These are phyloP conservation scores for Coluber constrictor DNA, from an alignment of 2,797 vertebrate genomes.

Conservation along the genomic window DNA sequence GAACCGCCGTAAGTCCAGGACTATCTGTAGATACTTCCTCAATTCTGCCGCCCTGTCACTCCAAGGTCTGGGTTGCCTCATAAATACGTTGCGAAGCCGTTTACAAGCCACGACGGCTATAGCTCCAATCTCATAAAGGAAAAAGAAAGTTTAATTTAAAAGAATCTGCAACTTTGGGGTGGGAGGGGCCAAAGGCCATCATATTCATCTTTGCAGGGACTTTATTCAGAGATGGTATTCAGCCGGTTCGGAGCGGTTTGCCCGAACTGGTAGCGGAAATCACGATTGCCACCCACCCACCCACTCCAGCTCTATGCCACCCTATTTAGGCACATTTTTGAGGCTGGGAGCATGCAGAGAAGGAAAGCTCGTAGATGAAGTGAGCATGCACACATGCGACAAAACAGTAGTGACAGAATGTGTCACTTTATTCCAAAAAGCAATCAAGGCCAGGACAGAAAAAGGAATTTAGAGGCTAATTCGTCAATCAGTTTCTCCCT, in stretches of 20 bases:
- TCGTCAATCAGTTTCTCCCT: background rate
- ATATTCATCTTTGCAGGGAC: background rate
- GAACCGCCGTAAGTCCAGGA: too few relatives aligned
- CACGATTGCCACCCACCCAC: too few relatives aligned
- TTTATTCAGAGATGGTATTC: background rate
- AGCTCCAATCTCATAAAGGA: background rate
- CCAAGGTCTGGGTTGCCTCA: background rate
- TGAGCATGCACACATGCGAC: too few relatives aligned
- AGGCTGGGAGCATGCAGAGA: too few relatives aligned
- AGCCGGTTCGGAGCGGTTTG: too few relatives aligned
- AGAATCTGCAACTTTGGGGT: background rate
- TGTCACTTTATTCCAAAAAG: background rate
- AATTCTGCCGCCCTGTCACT: background rate
- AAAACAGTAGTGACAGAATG: too few relatives aligned
- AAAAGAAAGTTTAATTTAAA: background rate
- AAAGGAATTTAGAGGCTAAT: background rate
- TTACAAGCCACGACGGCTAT: background rate
- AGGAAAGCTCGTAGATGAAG: too few relatives aligned
- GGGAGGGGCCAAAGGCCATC: background rate
- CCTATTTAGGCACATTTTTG: too few relatives aligned
- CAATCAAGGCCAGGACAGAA: background rate
- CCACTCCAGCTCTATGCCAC: too few relatives aligned
- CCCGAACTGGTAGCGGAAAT: too few relatives aligned
- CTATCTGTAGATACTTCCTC: background rate
- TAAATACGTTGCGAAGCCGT: background rate